Percentiles rank a stretch among this genome's conserved stretches.
These are phyloP conservation scores for Paracanthobrama guichenoti DNA, from an alignment of 2,113 vertebrate genomes.

Conservation along the genomic window DNA sequence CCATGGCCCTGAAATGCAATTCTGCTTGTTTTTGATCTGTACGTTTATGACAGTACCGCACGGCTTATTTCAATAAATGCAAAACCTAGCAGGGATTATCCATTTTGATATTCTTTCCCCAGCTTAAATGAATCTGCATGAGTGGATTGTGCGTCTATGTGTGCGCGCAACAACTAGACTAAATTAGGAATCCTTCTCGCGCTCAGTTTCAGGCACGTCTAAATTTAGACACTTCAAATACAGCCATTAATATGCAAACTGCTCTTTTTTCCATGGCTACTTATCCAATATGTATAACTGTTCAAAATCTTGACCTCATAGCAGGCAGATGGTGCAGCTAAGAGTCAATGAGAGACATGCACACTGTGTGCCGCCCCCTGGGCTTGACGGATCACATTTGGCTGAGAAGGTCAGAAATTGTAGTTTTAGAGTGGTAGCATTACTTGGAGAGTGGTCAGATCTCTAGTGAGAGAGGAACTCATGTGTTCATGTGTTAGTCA, in stretches of 20 bases:
- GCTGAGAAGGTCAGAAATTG: slow-evolving; percentile 40
- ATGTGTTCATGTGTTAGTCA: slow-evolving; percentile 42
- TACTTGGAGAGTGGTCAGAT: neutral
- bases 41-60: slow-evolving; percentile 67
- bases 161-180: neutral
- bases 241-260: slow-evolving; percentile 28
- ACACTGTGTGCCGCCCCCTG: neutral
- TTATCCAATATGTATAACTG: neutral
- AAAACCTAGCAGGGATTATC: slow-evolving; percentile 44
- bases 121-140: neutral
- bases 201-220: slow-evolving; percentile 8
- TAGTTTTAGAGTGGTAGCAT: slow-evolving; percentile 15
- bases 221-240: slow-evolving; percentile 23
- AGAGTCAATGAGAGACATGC: neutral
- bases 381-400: slow-evolving; percentile 47
- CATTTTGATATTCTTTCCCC: slow-evolving; percentile 23
- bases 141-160: slow-evolving; percentile 27
- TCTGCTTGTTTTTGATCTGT: slow-evolving; percentile 68
- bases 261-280: neutral
- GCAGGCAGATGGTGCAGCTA: slow-evolving; percentile 12
- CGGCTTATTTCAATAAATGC: slow-evolving; percentile 43
- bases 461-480: slow-evolving; percentile 38
- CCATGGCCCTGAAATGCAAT: slow-evolving; percentile 64
- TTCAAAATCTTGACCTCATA: slow-evolving; percentile 1
- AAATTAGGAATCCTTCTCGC: slow-evolving; percentile 25